A percentile compares a stretch with the other conserved stretches of the same genome.
Conservation (phyloP, 2,113 vertebrate species). For the Redunca redunca region DNA sequence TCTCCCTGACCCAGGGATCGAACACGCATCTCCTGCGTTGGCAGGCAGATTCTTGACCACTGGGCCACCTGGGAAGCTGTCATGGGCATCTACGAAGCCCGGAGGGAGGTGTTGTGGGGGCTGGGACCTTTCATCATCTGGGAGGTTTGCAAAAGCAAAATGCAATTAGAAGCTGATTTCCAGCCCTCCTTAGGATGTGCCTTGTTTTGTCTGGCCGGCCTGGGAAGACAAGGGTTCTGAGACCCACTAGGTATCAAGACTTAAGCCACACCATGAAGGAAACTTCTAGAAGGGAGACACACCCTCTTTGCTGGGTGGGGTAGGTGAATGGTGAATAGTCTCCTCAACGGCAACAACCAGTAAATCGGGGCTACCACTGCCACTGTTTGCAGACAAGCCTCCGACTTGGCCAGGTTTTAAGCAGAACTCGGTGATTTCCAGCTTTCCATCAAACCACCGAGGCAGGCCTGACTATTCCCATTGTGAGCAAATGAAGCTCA, state of each 20-base stretch:
- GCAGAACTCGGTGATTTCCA: background rate
- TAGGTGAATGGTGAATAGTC: accelerated
- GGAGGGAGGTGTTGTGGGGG: background rate
- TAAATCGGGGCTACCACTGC: background rate
- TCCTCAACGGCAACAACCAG: background rate
- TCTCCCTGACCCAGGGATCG: background rate
- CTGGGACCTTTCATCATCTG: background rate
- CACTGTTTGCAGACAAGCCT: accelerated
- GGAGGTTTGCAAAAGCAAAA: background rate
- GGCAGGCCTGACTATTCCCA: background rate
- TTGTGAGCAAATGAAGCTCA: background rate
- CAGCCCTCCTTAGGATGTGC: no score
- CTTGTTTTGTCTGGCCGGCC: background rate
- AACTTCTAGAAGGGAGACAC: background rate
- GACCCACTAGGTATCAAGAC: background rate
- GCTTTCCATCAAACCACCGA: accelerated
- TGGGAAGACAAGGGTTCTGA: background rate
- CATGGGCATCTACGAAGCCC: background rate
- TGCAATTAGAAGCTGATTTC: background rate
- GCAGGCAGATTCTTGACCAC: background rate
- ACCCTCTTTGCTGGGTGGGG: background rate
- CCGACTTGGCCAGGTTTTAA: accelerated
- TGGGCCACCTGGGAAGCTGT: background rate
- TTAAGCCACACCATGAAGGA: background rate
- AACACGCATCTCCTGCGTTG: accelerated